These are phyloP conservation scores for Artibeus lituratus DNA, from an alignment of 2,797 vertebrate genomes.

Conservation along the genomic window DNA sequence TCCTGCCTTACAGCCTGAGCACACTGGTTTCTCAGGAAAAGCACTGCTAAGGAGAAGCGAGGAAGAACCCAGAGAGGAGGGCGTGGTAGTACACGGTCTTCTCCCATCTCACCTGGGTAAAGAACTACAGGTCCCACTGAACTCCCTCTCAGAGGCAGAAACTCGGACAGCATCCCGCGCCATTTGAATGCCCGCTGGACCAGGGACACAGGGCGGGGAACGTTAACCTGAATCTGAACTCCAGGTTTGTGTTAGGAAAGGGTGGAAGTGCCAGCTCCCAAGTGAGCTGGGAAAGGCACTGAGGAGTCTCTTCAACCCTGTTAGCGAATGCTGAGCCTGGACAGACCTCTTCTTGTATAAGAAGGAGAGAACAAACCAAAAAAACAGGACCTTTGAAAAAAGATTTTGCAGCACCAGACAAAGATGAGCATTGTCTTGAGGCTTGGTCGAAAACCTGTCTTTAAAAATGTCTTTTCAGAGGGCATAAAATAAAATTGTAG, in stretches of 20 bases:
- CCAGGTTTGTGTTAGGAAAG: background rate
- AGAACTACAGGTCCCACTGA: background rate
- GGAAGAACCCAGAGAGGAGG: background rate
- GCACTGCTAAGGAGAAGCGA: background rate
- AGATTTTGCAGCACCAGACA: background rate
- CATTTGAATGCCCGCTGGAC: background rate
- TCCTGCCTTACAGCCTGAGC: background rate
- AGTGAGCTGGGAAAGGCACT: background rate
- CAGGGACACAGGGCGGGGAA: fast-evolving
- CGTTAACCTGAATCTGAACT: background rate
- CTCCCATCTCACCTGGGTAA: background rate
- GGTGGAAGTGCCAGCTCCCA: background rate
- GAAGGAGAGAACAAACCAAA: background rate
- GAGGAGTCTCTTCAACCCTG: background rate
- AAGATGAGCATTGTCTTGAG: background rate
- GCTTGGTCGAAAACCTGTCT: background rate
- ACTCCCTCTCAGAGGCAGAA: background rate
- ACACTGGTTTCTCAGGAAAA: background rate
- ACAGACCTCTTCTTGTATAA: background rate
- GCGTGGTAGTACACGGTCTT: fast-evolving
- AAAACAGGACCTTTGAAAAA: background rate
- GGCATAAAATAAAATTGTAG: background rate
- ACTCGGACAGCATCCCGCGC: background rate
- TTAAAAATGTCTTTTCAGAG: background rate
- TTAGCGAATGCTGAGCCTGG: background rate